phyloP scores from a whole-genome alignment of 2,113 vertebrate genomes.

The Spilogale gracilis region DNA sequence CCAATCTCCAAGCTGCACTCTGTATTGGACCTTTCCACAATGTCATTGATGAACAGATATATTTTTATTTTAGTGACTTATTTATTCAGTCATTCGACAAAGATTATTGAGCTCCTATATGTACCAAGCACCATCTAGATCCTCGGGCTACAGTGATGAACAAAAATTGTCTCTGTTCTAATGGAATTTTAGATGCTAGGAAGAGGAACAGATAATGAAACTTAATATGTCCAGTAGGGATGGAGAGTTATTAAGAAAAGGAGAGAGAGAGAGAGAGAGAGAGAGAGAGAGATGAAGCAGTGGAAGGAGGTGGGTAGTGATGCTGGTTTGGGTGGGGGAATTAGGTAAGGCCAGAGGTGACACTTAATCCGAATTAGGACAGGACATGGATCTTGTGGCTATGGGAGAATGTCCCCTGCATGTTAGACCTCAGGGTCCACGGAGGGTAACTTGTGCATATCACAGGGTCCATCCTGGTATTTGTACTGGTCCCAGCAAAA shows the following conservation, averaged over 20 bases:
- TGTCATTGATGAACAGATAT: neutral
- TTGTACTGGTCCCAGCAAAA: neutral
- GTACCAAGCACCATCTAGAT: neutral
- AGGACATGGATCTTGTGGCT: fast-evolving
- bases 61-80: neutral
- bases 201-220: neutral
- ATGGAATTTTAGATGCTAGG: neutral
- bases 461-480: no score
- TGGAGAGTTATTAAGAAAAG: neutral
- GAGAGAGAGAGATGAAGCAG: neutral
- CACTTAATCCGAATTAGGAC: neutral
- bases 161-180: neutral
- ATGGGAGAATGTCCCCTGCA: neutral
- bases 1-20: neutral
- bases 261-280: neutral
- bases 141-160: neutral
- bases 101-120: no score
- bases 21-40: neutral
- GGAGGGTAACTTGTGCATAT: fast-evolving
- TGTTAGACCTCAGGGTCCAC: neutral
- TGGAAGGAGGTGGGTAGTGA: fast-evolving
- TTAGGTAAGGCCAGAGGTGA: neutral
- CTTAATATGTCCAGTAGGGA: no score
- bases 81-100: neutral
- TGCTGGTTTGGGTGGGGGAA: fast-evolving